Evolutionary conservation across 2,888 invertebrate species (phyloP), one percentile per base, ranked within the genome.

Genomic region (Clivina fossor): DNA sequence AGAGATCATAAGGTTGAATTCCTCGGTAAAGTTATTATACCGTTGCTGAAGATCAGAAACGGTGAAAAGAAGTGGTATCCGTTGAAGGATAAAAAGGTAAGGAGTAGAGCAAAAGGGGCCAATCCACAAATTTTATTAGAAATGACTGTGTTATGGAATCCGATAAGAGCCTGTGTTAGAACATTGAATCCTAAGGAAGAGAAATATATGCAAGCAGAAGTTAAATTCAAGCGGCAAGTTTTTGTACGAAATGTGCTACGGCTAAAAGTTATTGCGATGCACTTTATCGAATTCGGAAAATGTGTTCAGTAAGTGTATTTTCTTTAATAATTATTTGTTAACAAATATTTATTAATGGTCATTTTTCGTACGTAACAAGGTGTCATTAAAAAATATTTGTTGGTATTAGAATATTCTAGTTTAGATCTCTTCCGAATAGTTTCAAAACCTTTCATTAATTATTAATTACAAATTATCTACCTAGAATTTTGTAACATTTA

Each of bases 1-100:
- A 84, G 95, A 58, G 95, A 96, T 71, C 96, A 97, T 72, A 97
- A 97, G 73, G 95, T 94, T 8, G 98, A 99, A 73, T 99, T 99
- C 71, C 77, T 99, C 9, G 99, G 99, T 1, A 93, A 92, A 73
- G 78, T 97, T 7, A 85, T 87, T 2, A 85, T 98, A 63, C 97
- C 97, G 0, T 73, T 98, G 44, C 74, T 97, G 51, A 80, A 84
- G 66, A 88, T 98, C 63, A 80, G 86, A 61, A 94, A 91, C 68
- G 91, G 93, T 0, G 94, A 94, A 69, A 93, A 93, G 70, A 79
- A 91, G 61, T 98, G 98, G 98, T 98, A 93, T 72, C 89, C 91
- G 0, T 76, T 99, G 35, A 99, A 99, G 70, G 98, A 99, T 71
- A 92, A 93, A 73, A 98, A 97, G 70, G 80, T 98, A 67, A 78